phyloP scores from a whole-genome alignment of 2,113 vertebrate genomes.

The Sterna hirundo region DNA sequence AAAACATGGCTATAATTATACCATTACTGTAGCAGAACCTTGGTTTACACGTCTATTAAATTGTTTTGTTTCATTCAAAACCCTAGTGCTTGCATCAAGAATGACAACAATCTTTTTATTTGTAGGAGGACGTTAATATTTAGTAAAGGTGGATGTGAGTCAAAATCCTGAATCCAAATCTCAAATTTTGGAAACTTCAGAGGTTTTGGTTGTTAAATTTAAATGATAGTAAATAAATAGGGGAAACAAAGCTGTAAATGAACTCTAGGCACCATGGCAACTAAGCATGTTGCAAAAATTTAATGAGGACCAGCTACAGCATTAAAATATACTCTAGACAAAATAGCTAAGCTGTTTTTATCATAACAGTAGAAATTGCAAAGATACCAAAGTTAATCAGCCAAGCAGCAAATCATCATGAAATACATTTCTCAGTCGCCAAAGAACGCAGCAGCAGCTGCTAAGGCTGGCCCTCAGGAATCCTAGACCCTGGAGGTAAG shows the following conservation, averaged over 20 bases:
- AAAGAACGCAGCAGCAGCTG: neutral
- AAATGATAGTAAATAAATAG: neutral
- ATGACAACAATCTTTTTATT: neutral
- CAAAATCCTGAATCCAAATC: neutral
- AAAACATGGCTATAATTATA: neutral
- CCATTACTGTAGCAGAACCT: neutral
- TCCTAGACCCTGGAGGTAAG: neutral
- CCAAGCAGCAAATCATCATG: neutral
- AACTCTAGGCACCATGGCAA: neutral
- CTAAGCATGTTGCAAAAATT: neutral
- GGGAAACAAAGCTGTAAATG: neutral
- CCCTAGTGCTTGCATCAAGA: neutral
- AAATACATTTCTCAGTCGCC: neutral
- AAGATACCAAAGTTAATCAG: neutral
- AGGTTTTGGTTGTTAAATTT: neutral
- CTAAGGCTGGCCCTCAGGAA: neutral
- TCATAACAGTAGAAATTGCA: neutral
- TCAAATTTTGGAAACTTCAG: neutral
- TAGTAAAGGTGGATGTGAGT: neutral
- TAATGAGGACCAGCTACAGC: neutral
- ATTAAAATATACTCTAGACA: neutral
- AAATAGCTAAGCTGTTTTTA: neutral
- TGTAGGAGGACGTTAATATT: neutral
- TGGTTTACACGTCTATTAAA: neutral
- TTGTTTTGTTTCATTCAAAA: neutral